phyloP scores from a whole-genome alignment of 2,888 invertebrate genomes.

The Hemithea aestivaria region DNA sequence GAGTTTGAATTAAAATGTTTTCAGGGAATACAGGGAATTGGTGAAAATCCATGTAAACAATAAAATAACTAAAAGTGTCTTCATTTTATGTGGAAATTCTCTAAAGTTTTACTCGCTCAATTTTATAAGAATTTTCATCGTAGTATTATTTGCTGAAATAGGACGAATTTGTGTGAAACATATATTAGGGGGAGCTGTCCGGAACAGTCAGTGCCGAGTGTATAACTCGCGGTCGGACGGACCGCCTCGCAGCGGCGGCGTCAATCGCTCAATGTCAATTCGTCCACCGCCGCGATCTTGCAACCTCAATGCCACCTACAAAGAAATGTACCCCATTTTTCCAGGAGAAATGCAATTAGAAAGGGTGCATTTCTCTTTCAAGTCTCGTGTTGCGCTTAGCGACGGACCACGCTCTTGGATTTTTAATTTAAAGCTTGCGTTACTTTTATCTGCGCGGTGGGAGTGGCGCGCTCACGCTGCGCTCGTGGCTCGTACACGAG shows the following conservation, averaged over 20 bases:
- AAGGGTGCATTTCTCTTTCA: conserved; percentile 55
- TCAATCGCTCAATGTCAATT: conserved; percentile 65
- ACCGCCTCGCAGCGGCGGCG: conserved; percentile 38
- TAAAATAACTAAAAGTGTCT: no score
- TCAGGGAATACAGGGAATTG: no score
- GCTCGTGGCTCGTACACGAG: not conserved
- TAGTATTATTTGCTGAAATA: no score
- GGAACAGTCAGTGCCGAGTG: conserved; percentile 43
- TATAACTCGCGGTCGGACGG: conserved; percentile 53
- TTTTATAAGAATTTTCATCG: no score
- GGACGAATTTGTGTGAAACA: no score
- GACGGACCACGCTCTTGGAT: conserved; percentile 42
- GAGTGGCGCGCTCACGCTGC: not conserved
- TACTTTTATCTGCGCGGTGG: conserved; percentile 16
- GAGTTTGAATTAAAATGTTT: no score
- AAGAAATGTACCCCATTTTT: conserved; percentile 67
- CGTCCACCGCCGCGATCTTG: conserved; percentile 50
- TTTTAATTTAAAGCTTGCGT: conserved; percentile 40
- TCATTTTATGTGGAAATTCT: no score
- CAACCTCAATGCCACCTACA: conserved; percentile 50
- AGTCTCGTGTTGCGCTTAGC: conserved; percentile 47
- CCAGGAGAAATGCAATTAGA: conserved; percentile 66
- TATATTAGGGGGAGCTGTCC: conserved; percentile 41
- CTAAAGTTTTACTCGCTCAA: no score
- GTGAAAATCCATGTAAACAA: no score